A percentile compares a stretch with the other conserved stretches of the same genome.
Evolutionary conservation across 2,797 vertebrate species (phyloP).

Genomic region (Gambusia yucatana): DNA sequence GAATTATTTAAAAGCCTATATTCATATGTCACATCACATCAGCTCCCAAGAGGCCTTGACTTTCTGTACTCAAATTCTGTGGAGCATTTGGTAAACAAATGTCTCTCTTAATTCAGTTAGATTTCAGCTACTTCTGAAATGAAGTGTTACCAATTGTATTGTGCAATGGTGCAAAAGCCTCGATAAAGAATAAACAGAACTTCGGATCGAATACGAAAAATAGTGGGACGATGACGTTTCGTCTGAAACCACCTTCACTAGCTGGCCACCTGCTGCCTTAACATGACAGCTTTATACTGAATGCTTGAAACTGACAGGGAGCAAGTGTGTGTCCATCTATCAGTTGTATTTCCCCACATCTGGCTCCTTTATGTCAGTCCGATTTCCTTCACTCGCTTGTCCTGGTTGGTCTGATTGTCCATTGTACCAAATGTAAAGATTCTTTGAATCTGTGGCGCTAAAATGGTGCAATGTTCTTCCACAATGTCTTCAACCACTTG

Average conservation of each 20-base stretch:
- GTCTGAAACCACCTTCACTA: neutral
- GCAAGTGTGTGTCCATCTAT: neutral
- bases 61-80: neutral
- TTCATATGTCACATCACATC: neutral
- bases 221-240: neutral
- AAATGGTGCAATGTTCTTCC: neutral
- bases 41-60: neutral
- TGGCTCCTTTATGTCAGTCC: neutral
- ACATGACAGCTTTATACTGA: neutral
- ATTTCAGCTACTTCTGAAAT: neutral
- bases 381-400: neutral
- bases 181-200: neutral
- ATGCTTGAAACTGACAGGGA: neutral
- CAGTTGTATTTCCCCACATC: neutral
- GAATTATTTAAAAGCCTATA: neutral
- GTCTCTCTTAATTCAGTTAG: neutral
- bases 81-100: neutral
- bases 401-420: neutral
- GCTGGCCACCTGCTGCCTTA: neutral
- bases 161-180: neutral
- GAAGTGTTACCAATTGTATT: neutral
- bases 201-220: neutral
- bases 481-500: neutral
- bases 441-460: neutral
- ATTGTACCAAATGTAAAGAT: too few relatives aligned